These are phyloP conservation scores for Acleris sparsana DNA, from an alignment of 2,888 invertebrate genomes.

Conservation along the genomic window DNA sequence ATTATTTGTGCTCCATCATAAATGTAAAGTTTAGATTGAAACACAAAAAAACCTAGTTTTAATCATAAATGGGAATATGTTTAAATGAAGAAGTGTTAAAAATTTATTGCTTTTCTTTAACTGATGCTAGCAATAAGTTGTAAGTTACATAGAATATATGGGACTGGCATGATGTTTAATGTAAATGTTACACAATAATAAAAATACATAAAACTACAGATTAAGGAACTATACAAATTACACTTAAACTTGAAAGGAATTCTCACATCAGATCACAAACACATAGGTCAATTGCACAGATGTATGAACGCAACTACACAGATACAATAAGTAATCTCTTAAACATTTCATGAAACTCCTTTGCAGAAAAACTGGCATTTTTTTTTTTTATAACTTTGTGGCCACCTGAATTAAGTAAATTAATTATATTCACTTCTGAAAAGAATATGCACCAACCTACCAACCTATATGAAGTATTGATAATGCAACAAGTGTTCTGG, in stretches of 20 bases:
- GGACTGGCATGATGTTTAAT: conserved; percentile 49
- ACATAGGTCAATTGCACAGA: conserved; percentile 73
- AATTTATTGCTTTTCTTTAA: conserved; percentile 67
- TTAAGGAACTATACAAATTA: conserved; percentile 82
- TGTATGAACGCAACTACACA: conserved; percentile 71
- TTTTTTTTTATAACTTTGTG: neutral
- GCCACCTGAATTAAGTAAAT: neutral
- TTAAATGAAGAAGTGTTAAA: conserved; percentile 42
- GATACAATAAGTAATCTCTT: conserved; percentile 81
- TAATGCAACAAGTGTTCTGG: too few species aligned
- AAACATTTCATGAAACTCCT: conserved; percentile 52
- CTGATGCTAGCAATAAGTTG: conserved; percentile 77
- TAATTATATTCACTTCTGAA: too few species aligned
- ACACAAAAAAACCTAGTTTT: conserved; percentile 46
- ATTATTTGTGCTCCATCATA: conserved; percentile 60
- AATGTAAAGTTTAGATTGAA: conserved; percentile 40
- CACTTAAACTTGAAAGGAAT: conserved; percentile 72
- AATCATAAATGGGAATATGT: conserved; percentile 56
- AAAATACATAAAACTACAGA: conserved; percentile 68
- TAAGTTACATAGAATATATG: conserved; percentile 47
- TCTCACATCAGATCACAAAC: conserved; percentile 81
- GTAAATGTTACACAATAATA: conserved; percentile 58
- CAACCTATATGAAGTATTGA: too few species aligned
- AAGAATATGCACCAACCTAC: too few species aligned
- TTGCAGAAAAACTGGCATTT: neutral